phyloP scores from a whole-genome alignment of 2,797 vertebrate genomes.

The Spheniscus humboldti region DNA sequence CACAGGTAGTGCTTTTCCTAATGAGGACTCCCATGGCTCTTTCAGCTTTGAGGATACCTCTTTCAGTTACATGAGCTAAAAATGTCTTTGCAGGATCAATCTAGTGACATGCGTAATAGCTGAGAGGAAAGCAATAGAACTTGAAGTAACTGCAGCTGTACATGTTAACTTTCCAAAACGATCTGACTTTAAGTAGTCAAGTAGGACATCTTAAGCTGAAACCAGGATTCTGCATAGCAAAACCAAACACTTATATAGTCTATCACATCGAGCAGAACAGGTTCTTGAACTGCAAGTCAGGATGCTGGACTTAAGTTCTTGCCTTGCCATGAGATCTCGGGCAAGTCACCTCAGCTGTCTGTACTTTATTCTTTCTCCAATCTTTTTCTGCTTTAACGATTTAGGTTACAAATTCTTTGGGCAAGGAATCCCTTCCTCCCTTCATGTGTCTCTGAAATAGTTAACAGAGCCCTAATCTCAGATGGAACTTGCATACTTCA shows the following conservation, averaged over 20 bases:
- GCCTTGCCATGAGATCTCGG: background rate
- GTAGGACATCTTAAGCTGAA: background rate
- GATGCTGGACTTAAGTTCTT: background rate
- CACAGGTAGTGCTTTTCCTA: background rate
- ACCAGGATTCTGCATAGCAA: background rate
- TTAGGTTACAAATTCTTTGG: background rate
- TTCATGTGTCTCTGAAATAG: background rate
- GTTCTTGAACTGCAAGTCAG: background rate
- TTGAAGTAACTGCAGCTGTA: background rate
- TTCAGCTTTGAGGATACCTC: background rate
- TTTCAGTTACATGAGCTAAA: background rate
- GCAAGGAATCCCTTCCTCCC: background rate
- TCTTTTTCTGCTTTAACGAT: background rate
- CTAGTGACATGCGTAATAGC: rapidly evolving
- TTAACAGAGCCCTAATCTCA: background rate
- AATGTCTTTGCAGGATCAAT: background rate
- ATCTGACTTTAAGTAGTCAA: background rate
- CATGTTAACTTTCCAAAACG: background rate
- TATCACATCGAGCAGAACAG: background rate
- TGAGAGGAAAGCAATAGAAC: background rate
- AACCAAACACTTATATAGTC: background rate
- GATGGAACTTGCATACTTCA: background rate
- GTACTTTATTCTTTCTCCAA: background rate
- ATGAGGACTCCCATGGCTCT: background rate
- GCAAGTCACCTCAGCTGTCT: background rate